Evolutionary conservation across 1,140 invertebrate species (phyloP), one percentile per base, ranked within the genome.

Genomic region (Agrypnia vestita): DNA sequence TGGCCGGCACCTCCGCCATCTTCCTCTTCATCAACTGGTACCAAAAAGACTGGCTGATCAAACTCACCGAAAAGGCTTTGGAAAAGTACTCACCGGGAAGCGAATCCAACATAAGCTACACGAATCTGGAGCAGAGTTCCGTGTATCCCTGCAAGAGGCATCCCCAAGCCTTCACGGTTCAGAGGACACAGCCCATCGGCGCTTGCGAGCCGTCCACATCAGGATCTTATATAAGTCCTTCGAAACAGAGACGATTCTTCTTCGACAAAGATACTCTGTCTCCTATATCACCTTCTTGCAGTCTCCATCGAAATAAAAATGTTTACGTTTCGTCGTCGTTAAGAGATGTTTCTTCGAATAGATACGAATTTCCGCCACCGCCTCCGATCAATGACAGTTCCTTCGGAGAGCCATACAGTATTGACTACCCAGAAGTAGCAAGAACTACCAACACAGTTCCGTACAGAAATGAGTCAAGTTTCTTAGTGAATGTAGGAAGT

Each of bases 1-100:
- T 96, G 59, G 94, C 96, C 13, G 96, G 96, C 13, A 95, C 95
- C 13, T 93, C 94, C 64, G 95, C 95, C 69, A 94, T 97, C 64
- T 97, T 97, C 86, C 92, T 96, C 43, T 97, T 95, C 86, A 95
- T 97, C 81, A 88, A 90, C 82, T 90, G 89, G 82, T 90, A 90
- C 62, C 89, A 90, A 83, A 90, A 89, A 85, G 89, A 90, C 84
- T 90, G 89, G 89, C 87, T 89, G 71, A 87, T 88, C 69, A 89
- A 89, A 75, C 81, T 90, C 55, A 84, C 86, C 10, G 89, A 89
- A 77, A 90, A 86, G 79, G 86, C 87, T 6, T 62, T 75, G 8
- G 82, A 83, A 1, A 83, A 83, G 35, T 83, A 80, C 35, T 76
- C 81, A 1, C 76, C 64, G n/a, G 75, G 81, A 0, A 83, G 82